Percentiles rank a stretch among this genome's conserved stretches.
Conservation (phyloP, 2,888 invertebrate genomes). For the Drosophila birchii region DNA sequence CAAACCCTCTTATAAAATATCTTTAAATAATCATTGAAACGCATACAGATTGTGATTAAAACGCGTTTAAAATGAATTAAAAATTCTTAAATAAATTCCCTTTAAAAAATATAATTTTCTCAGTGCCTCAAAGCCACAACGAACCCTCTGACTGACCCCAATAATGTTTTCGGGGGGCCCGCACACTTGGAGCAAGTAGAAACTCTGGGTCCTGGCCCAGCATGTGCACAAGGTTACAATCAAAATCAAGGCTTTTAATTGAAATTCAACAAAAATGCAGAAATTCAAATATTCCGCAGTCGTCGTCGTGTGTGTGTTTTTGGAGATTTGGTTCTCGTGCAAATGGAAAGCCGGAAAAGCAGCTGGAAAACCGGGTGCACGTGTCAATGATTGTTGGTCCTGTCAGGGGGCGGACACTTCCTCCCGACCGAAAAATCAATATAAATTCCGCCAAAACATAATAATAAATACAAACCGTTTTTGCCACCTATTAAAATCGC, state of each 20-base stretch:
- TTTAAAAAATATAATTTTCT: not conserved
- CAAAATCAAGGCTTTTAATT: slow-evolving; percentile 79
- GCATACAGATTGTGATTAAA: too few relatives aligned
- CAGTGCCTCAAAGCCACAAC: slow-evolving; percentile 5
- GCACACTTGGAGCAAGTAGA: slow-evolving; percentile 18
- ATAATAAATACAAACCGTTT: slow-evolving; percentile 41
- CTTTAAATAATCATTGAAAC: not conserved
- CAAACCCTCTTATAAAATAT: not conserved
- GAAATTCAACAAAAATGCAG: slow-evolving; percentile 74
- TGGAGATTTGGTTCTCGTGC: slow-evolving; percentile 30
- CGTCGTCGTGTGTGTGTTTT: slow-evolving; percentile 3
- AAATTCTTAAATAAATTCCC: not conserved
- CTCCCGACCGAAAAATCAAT: slow-evolving; percentile 43
- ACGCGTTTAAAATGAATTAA: not conserved
- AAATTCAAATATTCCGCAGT: slow-evolving; percentile 42
- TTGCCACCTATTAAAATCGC: slow-evolving; percentile 25
- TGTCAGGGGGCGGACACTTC: slow-evolving; percentile 16
- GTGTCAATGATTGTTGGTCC: slow-evolving; percentile 45
- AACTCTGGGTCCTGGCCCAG: slow-evolving; percentile 42
- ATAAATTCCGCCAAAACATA: slow-evolving; percentile 49
- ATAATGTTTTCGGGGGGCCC: slow-evolving; percentile 35
- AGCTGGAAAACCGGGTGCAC: slow-evolving; percentile 28
- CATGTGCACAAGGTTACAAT: slow-evolving; percentile 65
- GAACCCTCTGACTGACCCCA: slow-evolving; percentile 55
- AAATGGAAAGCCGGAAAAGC: slow-evolving; percentile 43